Conservation (phyloP, 2,797 vertebrate species). For the Brotula barbata region DNA sequence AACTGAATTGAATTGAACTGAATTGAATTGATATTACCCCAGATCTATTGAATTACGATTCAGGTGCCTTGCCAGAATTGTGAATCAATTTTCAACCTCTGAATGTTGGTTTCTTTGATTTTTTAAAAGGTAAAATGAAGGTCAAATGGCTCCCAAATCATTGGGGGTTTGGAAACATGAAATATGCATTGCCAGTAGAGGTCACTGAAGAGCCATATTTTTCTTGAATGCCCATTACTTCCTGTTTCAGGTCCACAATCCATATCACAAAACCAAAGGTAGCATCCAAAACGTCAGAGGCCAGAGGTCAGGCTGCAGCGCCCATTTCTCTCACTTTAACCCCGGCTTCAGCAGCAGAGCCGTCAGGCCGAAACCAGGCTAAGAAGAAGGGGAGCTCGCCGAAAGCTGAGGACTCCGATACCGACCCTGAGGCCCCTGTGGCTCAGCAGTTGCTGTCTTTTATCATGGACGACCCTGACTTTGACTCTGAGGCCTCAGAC, state of each 20-base stretch:
- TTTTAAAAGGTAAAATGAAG: no score
- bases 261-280: conserved; percentile 68
- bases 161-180: not conserved
- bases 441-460: conserved; percentile 96
- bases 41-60: not conserved
- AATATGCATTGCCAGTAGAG: not conserved
- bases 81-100: not conserved
- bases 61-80: not conserved
- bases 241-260: conserved; percentile 75
- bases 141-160: no score
- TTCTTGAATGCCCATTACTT: not conserved
- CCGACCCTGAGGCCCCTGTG: conserved; percentile 86
- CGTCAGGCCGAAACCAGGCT: conserved; percentile 42
- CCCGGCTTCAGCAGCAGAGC: conserved; percentile 38
- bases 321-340: conserved; percentile 64
- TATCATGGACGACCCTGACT: conserved; percentile 96
- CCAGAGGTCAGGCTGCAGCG: conserved; percentile 53
- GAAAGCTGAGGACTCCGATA: conserved; percentile 83
- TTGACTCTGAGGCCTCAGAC: conserved; percentile 90
- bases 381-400: conserved; percentile 64
- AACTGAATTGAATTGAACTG: no score
- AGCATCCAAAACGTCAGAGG: conserved; percentile 56
- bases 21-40: no score
- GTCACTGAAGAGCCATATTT: not conserved
- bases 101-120: no score